phyloP scores from a whole-genome alignment of 2,888 invertebrate species.

The Nudaria mundana region DNA sequence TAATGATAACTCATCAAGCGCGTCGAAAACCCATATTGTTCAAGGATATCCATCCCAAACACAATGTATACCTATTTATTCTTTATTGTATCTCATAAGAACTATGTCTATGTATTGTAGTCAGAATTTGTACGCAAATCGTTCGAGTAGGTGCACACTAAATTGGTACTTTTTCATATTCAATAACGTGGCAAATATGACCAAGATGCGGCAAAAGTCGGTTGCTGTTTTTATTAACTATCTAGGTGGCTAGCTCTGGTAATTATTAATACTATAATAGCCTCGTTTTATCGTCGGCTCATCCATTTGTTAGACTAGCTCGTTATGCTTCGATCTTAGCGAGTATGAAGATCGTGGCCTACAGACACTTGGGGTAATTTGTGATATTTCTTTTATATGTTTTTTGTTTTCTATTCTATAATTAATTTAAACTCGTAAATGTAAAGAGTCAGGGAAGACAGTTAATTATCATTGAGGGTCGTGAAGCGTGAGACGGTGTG shows the following conservation, averaged over 20 bases:
- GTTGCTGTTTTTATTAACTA: constrained; percentile 3
- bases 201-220: constrained; percentile 5
- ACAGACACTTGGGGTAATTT: constrained; percentile 6
- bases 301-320: constrained; percentile 27
- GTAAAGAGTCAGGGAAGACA: constrained; percentile 6
- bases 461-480: constrained; percentile 27
- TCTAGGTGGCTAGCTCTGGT: no score
- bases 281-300: constrained; percentile 18
- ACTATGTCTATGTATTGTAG: no score
- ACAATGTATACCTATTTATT: not conserved
- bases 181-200: not conserved
- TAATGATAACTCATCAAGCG: constrained; percentile 40
- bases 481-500: constrained; percentile 53
- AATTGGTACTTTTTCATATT: not conserved
- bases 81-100: no score
- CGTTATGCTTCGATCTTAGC: constrained; percentile 28
- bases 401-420: constrained; percentile 3
- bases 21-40: constrained; percentile 31
- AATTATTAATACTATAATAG: constrained; percentile 15
- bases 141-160: no score
- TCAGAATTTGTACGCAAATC: no score
- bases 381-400: constrained; percentile 9
- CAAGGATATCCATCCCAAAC: constrained; percentile 21
- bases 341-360: constrained; percentile 15
- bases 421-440: not conserved